Base-by-base conservation (phyloP, 2,113 vertebrate species). In the Romanogobio albipinnatus region DNA sequence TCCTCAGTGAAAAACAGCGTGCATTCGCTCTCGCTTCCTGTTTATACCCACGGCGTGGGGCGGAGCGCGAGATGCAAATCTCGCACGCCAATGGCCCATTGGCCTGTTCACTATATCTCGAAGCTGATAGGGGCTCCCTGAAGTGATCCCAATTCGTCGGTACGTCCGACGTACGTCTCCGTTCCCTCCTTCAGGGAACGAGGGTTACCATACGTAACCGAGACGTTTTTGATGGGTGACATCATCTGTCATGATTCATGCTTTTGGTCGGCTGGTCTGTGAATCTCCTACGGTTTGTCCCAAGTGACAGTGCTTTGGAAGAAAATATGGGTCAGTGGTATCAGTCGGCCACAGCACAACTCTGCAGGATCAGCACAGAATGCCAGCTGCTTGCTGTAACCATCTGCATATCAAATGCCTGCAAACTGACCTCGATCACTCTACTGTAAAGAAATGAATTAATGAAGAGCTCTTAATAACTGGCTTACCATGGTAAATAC, bases 271-370 rank as follows among this genome's bases (percentile, higher is more conserved):
- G 24, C 73, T 61, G 73, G 39, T 51, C 76, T 70, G 24, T 74
- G 56, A 24, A 68, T 33, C 51, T 59, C 84, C 51, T 77, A 73
- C 64, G 36, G 43, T 81, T n/a, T 64, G 70, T 83, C 78, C 58
- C 29, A 36, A 70, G 56, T 39, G 84, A 80, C 77, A 24, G 47
- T 19, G 58, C 76, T 51, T 86, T 80, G 81, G 64, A 62, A 29
- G 74, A 76, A 85, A 91, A 93, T 91, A 81, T 92, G 90, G 90
- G 92, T 93, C 92, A 93, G 88, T 88, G 84, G 82, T 86, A 81
- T 47, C 77, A 76, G 82, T 74, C 76, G 43, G 62, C 29, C 85
- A 81, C 58, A 56, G 29, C 66, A 59, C 71, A 81, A 19, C 83
- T 83, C 49, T 84, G 85, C 90, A 86, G 85, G 89, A 62, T 87